phyloP scores from a whole-genome alignment of 2,113 vertebrate genomes.

The Chionis minor region DNA sequence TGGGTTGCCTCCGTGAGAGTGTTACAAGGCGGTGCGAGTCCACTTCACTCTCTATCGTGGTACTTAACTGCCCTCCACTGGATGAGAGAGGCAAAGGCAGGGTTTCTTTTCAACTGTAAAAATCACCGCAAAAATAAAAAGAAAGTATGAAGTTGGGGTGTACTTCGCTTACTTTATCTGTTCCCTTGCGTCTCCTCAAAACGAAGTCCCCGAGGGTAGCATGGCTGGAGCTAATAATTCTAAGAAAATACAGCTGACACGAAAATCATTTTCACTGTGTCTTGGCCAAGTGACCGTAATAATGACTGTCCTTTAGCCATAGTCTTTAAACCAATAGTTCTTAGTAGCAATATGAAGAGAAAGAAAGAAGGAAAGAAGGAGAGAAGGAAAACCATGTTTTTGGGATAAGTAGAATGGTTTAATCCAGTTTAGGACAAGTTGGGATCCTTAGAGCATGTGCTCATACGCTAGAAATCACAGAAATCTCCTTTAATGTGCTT shows the following conservation, averaged over 20 bases:
- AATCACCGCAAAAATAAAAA: neutral
- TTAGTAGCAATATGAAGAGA: neutral
- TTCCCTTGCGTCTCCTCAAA: neutral
- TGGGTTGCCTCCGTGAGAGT: constrained; percentile 49
- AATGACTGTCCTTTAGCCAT: neutral
- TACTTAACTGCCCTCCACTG: constrained; percentile 80
- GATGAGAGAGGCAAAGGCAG: constrained; percentile 42
- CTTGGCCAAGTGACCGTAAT: neutral
- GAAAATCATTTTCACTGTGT: neutral
- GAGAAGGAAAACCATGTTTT: neutral
- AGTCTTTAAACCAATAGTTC: neutral
- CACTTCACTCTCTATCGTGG: neutral
- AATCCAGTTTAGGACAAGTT: neutral
- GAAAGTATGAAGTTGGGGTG: neutral
- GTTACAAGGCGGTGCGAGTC: neutral
- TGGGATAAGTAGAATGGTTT: neutral
- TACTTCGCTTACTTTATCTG: neutral
- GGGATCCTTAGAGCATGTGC: neutral
- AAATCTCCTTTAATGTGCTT: neutral
- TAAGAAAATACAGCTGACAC: neutral
- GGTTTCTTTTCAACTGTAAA: too few relatives aligned
- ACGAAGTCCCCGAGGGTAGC: neutral
- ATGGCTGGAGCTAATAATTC: neutral
- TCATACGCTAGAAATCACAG: neutral
- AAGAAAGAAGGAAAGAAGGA: neutral